Percentiles rank a stretch among this genome's conserved stretches.
phyloP scores from a whole-genome alignment of 2,113 vertebrate species.

The Crotalus tigris region DNA sequence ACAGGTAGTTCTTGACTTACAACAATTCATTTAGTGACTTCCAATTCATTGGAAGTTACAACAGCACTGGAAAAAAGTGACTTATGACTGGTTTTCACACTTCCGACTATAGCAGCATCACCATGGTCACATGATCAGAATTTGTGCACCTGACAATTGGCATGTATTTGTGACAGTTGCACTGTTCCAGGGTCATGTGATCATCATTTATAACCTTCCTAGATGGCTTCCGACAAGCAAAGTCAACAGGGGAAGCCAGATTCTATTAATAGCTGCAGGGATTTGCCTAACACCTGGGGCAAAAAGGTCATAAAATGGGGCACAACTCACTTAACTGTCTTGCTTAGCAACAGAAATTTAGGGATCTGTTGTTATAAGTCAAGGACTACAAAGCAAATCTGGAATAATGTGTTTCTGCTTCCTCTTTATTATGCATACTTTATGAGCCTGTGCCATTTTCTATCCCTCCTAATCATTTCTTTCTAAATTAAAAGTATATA shows the following conservation, averaged over 20 bases:
- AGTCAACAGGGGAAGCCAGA: background rate
- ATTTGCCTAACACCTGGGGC: background rate
- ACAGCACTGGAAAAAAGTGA: background rate
- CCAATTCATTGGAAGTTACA: background rate
- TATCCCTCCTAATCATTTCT: background rate
- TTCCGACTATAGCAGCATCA: background rate
- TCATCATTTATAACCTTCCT: background rate
- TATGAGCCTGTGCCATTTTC: background rate
- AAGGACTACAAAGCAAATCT: background rate
- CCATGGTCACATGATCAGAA: background rate
- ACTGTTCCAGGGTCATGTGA: background rate
- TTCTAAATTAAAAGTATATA: background rate
- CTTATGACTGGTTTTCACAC: background rate
- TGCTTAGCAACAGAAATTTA: background rate
- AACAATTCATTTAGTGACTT: background rate
- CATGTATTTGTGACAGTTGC: background rate
- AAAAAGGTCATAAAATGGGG: background rate
- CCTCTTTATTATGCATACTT: background rate
- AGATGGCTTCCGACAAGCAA: background rate
- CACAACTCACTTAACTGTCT: background rate
- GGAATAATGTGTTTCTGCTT: background rate
- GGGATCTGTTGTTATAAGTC: background rate
- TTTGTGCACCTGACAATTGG: background rate
- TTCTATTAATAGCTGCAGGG: background rate
- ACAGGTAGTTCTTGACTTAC: background rate